Conservation (phyloP, 2,888 invertebrate genomes). For the Agriopis aurantiaria region DNA sequence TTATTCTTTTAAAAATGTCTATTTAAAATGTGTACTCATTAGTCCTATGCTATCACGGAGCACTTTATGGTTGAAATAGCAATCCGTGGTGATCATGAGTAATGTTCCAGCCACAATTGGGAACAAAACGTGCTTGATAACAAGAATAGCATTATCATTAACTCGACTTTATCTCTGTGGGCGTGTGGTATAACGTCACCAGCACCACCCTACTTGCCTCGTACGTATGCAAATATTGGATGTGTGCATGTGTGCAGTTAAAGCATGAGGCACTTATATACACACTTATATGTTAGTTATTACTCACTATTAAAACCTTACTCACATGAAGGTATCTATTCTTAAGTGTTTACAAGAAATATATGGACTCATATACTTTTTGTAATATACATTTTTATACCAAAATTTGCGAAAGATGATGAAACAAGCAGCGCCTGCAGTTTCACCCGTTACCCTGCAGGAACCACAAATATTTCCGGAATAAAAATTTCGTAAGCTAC, state of each 20-base stretch:
- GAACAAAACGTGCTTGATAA: conserved; percentile 43
- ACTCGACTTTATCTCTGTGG: conserved; percentile 64
- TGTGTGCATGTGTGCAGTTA: conserved; percentile 12
- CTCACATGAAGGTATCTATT: conserved; percentile 29
- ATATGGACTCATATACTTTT: background rate
- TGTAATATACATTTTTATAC: no score
- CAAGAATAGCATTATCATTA: conserved; percentile 50
- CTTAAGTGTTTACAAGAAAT: background rate
- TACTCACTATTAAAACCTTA: conserved; percentile 37
- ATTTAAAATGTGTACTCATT: background rate
- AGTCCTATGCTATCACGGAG: background rate
- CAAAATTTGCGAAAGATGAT: no score
- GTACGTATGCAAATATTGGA: conserved; percentile 42
- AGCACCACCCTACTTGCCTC: conserved; percentile 50
- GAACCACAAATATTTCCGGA: no score
- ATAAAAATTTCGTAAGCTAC: no score
- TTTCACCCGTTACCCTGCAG: no score
- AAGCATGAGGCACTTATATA: background rate
- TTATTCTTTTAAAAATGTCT: no score
- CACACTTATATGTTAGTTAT: conserved; percentile 24
- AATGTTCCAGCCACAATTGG: conserved; percentile 37
- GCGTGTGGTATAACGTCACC: conserved; percentile 68
- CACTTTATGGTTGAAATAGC: conserved; percentile 16
- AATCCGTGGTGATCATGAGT: conserved; percentile 15
- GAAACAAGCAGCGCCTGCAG: no score